Conservation (phyloP, 2,113 vertebrate species). For the Siniperca chuatsi region DNA sequence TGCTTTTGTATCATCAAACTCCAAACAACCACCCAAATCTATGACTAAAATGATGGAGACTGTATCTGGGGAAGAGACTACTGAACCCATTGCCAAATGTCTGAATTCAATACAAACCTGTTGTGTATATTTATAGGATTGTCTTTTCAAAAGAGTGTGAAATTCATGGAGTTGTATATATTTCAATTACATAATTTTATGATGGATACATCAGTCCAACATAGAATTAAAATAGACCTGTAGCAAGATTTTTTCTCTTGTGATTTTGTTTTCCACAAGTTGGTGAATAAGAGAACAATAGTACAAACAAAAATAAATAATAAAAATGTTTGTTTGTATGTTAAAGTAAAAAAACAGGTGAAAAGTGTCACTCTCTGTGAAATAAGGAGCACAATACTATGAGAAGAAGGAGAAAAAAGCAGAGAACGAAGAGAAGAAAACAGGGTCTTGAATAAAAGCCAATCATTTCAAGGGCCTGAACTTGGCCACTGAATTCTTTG, state of each 20-base stretch:
- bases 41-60: conserved; percentile 29
- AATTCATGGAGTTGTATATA: neutral
- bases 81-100: conserved; percentile 3
- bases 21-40: conserved; percentile 10
- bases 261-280: neutral
- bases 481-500: conserved; percentile 71
- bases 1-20: conserved; percentile 22
- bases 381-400: conserved; percentile 57
- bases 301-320: conserved; percentile 8
- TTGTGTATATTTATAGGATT: conserved; percentile 1
- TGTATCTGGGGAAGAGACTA: conserved; percentile 14
- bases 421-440: conserved; percentile 53
- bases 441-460: conserved; percentile 73
- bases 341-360: conserved; percentile 40
- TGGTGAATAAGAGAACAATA: conserved; percentile 1
- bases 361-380: conserved; percentile 61
- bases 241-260: neutral
- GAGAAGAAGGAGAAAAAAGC: conserved; percentile 47
- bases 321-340: conserved; percentile 6
- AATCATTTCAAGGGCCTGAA: conserved; percentile 75
- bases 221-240: neutral
- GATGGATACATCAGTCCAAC: neutral
- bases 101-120: conserved; percentile 5
- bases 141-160: neutral
- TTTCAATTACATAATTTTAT: conserved; percentile 9